A percentile compares a stretch with the other conserved stretches of the same genome.
Evolutionary conservation across 2,797 vertebrate genomes (phyloP).

Genomic region (Melopsittacus undulatus): DNA sequence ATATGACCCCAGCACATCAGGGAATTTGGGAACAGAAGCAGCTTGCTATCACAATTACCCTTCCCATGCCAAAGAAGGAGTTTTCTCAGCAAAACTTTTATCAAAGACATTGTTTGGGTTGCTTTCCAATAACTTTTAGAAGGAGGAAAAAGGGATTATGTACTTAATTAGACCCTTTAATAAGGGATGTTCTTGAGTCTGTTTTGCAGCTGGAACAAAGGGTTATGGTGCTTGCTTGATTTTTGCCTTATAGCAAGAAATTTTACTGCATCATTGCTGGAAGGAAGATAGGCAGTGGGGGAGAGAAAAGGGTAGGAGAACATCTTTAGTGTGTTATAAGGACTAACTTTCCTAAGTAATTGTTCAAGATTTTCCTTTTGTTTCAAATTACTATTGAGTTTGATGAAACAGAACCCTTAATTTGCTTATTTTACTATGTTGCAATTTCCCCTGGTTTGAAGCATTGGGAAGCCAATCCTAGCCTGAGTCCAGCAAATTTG

Average conservation of each 20-base stretch:
- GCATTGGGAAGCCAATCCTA: background rate
- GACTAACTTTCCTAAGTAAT: background rate
- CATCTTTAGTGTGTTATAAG: background rate
- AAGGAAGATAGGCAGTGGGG: background rate
- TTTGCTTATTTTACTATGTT: background rate
- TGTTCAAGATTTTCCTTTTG: background rate
- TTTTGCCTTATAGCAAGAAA: background rate
- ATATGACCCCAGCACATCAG: background rate
- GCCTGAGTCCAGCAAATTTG: background rate
- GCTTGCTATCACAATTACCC: background rate
- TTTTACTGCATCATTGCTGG: background rate
- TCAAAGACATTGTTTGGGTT: background rate
- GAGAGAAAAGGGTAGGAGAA: background rate
- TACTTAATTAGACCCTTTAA: background rate
- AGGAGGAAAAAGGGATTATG: background rate
- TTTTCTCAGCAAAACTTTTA: background rate
- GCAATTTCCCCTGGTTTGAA: background rate
- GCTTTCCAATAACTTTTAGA: background rate
- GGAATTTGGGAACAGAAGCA: conserved; percentile 6
- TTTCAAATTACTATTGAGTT: background rate
- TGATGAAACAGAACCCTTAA: background rate
- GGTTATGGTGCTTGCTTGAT: background rate
- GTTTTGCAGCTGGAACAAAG: background rate
- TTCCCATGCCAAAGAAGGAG: background rate
- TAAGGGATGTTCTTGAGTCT: background rate